phyloP scores from a whole-genome alignment of 1,140 invertebrate species.

The Araneus ventricosus region DNA sequence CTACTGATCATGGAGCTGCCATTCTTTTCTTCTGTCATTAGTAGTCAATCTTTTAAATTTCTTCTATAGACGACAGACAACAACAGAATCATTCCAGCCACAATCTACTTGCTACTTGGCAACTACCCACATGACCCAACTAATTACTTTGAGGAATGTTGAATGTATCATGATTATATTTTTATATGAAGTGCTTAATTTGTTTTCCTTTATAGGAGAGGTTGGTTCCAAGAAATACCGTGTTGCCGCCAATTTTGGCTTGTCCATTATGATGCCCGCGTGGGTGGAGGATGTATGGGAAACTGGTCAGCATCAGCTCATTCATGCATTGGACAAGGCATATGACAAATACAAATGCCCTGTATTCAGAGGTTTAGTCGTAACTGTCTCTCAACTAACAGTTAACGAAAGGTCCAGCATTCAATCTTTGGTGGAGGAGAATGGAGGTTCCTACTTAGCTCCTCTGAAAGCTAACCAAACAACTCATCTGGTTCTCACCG shows the following conservation, averaged over 20 bases:
- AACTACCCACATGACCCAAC: not conserved
- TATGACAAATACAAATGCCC: slow-evolving; percentile 87
- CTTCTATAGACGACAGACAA: no score
- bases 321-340: slow-evolving; percentile 84
- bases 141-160: not conserved
- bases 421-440: slow-evolving; percentile 85
- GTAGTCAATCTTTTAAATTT: no score
- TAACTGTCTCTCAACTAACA: slow-evolving; percentile 89
- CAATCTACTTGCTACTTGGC: no score
- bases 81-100: no score
- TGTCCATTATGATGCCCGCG: slow-evolving; percentile 87
- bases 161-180: not conserved
- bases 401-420: slow-evolving; percentile 86
- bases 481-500: slow-evolving; percentile 82
- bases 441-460: slow-evolving; percentile 84
- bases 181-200: not conserved
- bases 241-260: slow-evolving; percentile 85
- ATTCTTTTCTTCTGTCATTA: no score
- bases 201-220: slow-evolving; percentile 76
- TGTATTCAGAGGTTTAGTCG: slow-evolving; percentile 88
- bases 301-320: slow-evolving; percentile 82
- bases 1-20: no score
- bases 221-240: slow-evolving; percentile 81
- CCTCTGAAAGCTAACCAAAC: slow-evolving; percentile 82
- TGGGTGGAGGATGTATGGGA: slow-evolving; percentile 92